Percentiles rank a stretch among this genome's conserved stretches.
Conservation (phyloP, 2,888 invertebrate species). For the Sacculina carcini region DNA sequence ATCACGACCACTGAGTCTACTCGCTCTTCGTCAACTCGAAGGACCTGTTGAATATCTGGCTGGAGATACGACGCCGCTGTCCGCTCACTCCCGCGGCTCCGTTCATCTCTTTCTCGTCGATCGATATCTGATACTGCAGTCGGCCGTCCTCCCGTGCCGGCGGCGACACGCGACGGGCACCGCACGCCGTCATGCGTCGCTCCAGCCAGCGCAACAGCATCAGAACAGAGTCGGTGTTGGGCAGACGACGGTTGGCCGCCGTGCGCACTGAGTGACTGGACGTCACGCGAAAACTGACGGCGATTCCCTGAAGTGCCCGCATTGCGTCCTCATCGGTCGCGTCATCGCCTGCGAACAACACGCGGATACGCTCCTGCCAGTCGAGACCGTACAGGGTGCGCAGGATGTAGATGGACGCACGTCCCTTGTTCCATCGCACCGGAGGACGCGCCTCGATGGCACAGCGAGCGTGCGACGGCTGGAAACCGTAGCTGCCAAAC, state of each 20-base stretch:
- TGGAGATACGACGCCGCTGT: not conserved
- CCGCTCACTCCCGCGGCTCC: constrained; percentile 3
- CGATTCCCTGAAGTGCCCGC: constrained; percentile 34
- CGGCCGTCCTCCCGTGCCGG: constrained; percentile 6
- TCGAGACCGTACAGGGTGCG: constrained; percentile 70
- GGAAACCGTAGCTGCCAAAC: constrained; percentile 20
- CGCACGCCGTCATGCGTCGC: constrained; percentile 16
- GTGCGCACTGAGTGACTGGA: constrained; percentile 60
- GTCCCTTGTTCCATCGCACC: constrained; percentile 70
- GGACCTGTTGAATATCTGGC: not conserved
- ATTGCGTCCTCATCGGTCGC: constrained; percentile 20
- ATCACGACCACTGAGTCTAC: too few species aligned
- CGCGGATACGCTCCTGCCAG: constrained; percentile 41
- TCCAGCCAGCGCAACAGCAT: constrained; percentile 56
- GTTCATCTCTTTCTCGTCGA: not conserved
- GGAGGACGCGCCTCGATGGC: constrained; percentile 75
- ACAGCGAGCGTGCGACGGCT: constrained; percentile 33
- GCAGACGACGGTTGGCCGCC: constrained; percentile 57
- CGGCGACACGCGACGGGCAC: constrained; percentile 3
- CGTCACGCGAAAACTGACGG: constrained; percentile 66
- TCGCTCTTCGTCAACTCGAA: too few species aligned
- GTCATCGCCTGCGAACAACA: constrained; percentile 23
- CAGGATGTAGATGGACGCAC: constrained; percentile 67
- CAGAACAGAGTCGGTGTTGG: constrained; percentile 64
- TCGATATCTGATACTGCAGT: not conserved